phyloP scores from a whole-genome alignment of 2,797 vertebrate genomes.

The Otolemur crassicaudatus region DNA sequence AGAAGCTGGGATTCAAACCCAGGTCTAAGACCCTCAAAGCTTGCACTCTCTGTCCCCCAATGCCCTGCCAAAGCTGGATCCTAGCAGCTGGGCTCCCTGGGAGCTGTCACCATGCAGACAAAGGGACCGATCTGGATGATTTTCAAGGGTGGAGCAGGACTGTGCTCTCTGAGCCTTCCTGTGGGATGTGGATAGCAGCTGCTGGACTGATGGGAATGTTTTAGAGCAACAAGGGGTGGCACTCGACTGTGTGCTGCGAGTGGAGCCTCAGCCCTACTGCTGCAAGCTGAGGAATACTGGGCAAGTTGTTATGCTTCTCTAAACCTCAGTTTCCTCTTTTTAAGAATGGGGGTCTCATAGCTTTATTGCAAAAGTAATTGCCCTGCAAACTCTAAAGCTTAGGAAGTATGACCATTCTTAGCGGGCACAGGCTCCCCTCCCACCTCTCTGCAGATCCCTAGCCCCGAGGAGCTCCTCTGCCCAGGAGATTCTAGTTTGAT shows the following conservation, averaged over 20 bases:
- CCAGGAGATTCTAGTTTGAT: not conserved
- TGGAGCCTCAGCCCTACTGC: not conserved
- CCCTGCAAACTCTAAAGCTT: not conserved
- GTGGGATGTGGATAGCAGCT: not conserved
- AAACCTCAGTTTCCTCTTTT: conserved; percentile 16
- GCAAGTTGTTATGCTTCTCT: not conserved
- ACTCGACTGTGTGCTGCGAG: not conserved
- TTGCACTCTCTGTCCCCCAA: not conserved
- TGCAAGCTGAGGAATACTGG: accelerated
- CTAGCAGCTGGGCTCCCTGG: not conserved
- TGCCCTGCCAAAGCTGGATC: not conserved
- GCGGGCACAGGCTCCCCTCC: not conserved
- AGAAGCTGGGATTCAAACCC: not conserved
- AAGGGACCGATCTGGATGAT: not conserved
- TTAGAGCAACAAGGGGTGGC: not conserved
- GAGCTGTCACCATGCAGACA: not conserved
- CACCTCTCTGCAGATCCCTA: not conserved
- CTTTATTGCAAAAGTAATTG: not conserved
- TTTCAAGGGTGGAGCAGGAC: not conserved
- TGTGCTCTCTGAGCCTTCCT: not conserved
- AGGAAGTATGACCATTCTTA: not conserved
- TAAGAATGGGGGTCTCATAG: not conserved
- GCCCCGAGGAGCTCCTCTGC: not conserved
- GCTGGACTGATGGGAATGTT: not conserved
- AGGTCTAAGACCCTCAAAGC: not conserved